Percentiles rank a stretch among this genome's conserved stretches.
phyloP scores from a whole-genome alignment of 2,113 vertebrate genomes.

The Leptobrachium ailaonicum region DNA sequence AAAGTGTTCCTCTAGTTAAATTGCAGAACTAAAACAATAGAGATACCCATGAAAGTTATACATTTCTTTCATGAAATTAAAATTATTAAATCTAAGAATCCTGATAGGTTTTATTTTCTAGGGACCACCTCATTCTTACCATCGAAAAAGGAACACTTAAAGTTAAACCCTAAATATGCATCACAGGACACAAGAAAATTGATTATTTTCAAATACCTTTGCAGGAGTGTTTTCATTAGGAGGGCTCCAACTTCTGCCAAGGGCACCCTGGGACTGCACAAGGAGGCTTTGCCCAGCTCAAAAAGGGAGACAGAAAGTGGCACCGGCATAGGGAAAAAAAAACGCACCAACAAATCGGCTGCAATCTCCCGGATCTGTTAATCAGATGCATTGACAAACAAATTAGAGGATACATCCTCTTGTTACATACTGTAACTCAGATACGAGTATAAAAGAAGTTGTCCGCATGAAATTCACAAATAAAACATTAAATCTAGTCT shows the following conservation, averaged over 20 bases:
- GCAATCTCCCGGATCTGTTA: constrained; percentile 82
- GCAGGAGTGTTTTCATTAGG: constrained; percentile 76
- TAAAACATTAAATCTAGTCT: too few relatives aligned
- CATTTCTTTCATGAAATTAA: too few relatives aligned
- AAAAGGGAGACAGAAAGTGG: constrained; percentile 64
- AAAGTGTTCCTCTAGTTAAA: too few relatives aligned
- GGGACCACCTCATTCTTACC: too few relatives aligned
- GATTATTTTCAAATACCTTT: constrained; percentile 68
- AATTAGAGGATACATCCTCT: not conserved
- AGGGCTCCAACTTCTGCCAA: constrained; percentile 83
- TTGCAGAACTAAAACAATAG: too few relatives aligned
- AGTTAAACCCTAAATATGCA: too few relatives aligned
- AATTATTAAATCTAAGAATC: too few relatives aligned
- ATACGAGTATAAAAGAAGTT: too few relatives aligned
- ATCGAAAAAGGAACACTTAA: too few relatives aligned
- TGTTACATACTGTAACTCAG: not conserved
- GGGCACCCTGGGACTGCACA: constrained; percentile 80
- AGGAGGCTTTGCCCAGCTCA: constrained; percentile 59
- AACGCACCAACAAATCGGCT: constrained; percentile 71
- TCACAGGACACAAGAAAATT: not conserved
- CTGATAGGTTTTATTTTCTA: too few relatives aligned
- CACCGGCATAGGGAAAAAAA: constrained; percentile 62
- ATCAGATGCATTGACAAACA: not conserved
- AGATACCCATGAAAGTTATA: too few relatives aligned
- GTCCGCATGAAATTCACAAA: too few relatives aligned